A percentile compares a stretch with the other conserved stretches of the same genome.
Evolutionary conservation across 2,113 vertebrate genomes (phyloP).

Genomic region (Oncorhynchus masou): DNA sequence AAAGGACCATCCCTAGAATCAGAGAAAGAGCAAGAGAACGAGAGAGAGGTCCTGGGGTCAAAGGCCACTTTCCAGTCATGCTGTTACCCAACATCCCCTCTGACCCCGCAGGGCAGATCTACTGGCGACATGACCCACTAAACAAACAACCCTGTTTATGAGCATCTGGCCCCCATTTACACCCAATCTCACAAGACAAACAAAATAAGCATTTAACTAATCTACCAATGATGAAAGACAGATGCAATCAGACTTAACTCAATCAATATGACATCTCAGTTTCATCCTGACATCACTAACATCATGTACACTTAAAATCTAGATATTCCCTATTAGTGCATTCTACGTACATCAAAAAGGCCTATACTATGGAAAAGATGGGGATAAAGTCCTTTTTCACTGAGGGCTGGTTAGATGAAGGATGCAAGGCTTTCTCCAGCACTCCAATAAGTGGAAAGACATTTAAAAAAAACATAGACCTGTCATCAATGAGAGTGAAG

Average conservation of each 20-base stretch:
- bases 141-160: slow-evolving; percentile 70
- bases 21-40: not conserved
- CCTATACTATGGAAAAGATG: not conserved
- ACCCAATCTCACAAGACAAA: slow-evolving; percentile 84
- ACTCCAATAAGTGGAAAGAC: slow-evolving; percentile 10
- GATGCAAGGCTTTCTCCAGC: not conserved
- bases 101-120: slow-evolving; percentile 75
- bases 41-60: slow-evolving; percentile 31
- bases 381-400: not conserved
- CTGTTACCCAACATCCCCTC: slow-evolving; percentile 75
- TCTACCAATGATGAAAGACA: slow-evolving; percentile 32
- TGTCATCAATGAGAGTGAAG: slow-evolving; percentile 24
- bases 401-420: slow-evolving; percentile 4
- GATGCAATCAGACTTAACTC: slow-evolving; percentile 36
- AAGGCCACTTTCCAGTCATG: slow-evolving; percentile 71
- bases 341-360: not conserved
- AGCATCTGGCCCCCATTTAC: slow-evolving; percentile 87
- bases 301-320: slow-evolving; percentile 9
- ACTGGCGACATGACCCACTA: slow-evolving; percentile 77
- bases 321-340: not conserved
- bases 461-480: slow-evolving; percentile 20
- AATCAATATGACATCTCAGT: slow-evolving; percentile 19
- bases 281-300: not conserved
- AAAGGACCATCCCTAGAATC: not conserved
- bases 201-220: slow-evolving; percentile 62